Conservation (phyloP, 1,140 invertebrate species). For the Drosophila quadrilineata region DNA sequence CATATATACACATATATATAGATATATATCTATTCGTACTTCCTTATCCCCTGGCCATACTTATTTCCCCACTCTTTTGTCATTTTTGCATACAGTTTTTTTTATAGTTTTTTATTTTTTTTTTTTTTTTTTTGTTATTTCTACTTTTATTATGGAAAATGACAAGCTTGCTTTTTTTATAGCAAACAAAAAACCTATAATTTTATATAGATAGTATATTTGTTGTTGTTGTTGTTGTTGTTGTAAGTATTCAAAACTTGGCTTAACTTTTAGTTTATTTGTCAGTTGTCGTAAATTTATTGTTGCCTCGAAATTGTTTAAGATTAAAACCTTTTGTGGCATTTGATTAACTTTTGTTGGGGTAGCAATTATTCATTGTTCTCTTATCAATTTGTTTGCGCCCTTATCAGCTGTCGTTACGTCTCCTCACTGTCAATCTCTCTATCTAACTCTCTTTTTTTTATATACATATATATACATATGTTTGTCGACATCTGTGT, state of each 20-base stretch:
- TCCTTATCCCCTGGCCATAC: not conserved
- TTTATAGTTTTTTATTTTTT: constrained; percentile 52
- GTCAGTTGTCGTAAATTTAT: not conserved
- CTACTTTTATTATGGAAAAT: constrained; percentile 72
- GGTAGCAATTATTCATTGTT: constrained; percentile 32
- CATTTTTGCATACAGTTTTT: constrained; percentile 58
- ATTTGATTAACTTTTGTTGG: constrained; percentile 47
- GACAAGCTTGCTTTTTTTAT: constrained; percentile 72
- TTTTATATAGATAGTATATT: constrained; percentile 25
- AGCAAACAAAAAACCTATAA: constrained; percentile 32
- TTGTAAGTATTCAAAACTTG: constrained; percentile 32
- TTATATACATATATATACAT: not conserved
- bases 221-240: no score
- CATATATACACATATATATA: not conserved
- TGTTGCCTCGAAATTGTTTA: constrained; percentile 38
- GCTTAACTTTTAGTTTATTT: constrained; percentile 50
- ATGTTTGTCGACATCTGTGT: no score
- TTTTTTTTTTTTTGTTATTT: constrained; percentile 64
- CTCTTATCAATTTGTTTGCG: constrained; percentile 26
- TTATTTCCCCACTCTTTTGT: not conserved
- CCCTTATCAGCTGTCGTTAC: constrained; percentile 40
- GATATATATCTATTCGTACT: no score
- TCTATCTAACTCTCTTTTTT: not conserved
- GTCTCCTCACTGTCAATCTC: not conserved
- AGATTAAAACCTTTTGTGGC: constrained; percentile 43